Evolutionary conservation across 2,113 vertebrate genomes (phyloP).

Genomic region (Trogon melanurus): DNA sequence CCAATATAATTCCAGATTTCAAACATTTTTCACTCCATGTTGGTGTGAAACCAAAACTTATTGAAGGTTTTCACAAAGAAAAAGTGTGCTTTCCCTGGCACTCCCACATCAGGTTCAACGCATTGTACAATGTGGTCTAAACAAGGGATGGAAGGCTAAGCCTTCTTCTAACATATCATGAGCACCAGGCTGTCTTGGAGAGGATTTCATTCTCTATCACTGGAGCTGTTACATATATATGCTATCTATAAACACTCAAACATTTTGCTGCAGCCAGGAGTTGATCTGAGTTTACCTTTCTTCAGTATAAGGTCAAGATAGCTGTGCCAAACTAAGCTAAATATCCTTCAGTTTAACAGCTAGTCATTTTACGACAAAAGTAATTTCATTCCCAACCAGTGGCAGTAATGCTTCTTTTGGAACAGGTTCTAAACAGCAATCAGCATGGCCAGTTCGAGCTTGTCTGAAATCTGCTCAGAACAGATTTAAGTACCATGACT

Average conservation of each 20-base stretch:
- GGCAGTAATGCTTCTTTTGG: conserved; percentile 16
- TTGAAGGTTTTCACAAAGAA: neutral
- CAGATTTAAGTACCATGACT: neutral
- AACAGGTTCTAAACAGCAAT: conserved; percentile 4
- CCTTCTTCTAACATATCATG: neutral
- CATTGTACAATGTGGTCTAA: neutral
- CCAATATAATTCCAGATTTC: neutral
- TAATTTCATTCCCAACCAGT: neutral
- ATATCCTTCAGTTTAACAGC: neutral
- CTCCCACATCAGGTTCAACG: neutral
- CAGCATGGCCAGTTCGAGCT: neutral
- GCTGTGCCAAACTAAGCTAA: neutral
- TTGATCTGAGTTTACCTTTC: neutral
- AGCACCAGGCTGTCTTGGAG: neutral
- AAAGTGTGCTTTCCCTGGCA: neutral
- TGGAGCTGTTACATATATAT: neutral
- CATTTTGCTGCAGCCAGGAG: neutral
- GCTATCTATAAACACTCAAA: neutral
- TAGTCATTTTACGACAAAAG: neutral
- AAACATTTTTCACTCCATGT: neutral
- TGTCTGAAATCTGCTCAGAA: neutral
- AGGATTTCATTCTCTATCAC: neutral
- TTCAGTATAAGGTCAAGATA: neutral
- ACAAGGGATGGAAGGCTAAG: neutral
- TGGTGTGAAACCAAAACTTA: neutral